Conservation (phyloP, 2,113 vertebrate genomes). For the Apteryx mantelli region DNA sequence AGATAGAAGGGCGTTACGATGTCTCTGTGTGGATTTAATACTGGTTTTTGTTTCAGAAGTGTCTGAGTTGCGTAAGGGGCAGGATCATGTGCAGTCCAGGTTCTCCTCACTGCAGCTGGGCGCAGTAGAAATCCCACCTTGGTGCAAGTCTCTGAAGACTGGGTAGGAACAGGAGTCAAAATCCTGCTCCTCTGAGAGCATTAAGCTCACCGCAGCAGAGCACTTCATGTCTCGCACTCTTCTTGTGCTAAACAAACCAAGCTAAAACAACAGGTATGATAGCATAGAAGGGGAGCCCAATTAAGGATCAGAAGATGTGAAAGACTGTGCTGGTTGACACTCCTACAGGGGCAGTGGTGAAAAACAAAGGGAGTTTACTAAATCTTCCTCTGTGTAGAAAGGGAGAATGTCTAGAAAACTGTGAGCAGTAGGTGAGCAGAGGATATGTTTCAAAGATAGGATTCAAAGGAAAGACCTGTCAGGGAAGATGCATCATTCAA, state of each 20-base stretch:
- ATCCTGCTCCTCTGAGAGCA: not conserved
- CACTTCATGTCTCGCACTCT: not conserved
- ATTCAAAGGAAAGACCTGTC: not conserved
- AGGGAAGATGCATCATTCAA: not conserved
- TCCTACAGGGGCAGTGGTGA: not conserved
- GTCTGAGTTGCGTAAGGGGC: not conserved
- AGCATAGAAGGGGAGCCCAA: not conserved
- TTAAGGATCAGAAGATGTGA: not conserved
- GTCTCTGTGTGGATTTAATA: not conserved
- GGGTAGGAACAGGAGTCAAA: not conserved
- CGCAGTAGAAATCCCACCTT: not conserved
- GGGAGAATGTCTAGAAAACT: not conserved
- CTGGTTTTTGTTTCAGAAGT: not conserved
- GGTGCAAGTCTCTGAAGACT: not conserved
- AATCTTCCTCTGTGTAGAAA: not conserved
- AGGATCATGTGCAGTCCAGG: not conserved
- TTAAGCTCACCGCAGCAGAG: not conserved
- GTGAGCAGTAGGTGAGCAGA: not conserved
- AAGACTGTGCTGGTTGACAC: not conserved
- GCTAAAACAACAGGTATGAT: not conserved
- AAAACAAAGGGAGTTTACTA: not conserved
- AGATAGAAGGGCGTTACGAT: fast-evolving
- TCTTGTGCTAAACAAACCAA: not conserved
- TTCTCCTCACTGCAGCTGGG: not conserved
- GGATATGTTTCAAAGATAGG: not conserved